These are phyloP conservation scores for Drosophila formosana DNA, from an alignment of 2,888 invertebrate species.

Conservation along the genomic window DNA sequence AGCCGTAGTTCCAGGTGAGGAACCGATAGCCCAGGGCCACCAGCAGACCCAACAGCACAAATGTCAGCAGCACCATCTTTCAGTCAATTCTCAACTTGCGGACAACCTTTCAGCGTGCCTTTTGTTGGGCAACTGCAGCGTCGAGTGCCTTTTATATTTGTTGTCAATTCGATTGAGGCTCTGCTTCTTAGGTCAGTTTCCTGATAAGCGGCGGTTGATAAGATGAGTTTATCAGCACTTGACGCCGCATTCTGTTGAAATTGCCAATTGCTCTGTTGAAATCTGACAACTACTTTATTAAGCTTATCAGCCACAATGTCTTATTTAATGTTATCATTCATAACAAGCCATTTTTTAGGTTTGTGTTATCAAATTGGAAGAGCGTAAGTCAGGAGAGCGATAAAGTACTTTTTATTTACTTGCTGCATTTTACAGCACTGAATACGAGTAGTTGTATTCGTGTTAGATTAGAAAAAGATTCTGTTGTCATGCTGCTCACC, in stretches of 20 bases:
- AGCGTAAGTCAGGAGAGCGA: neutral
- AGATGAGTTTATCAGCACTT: neutral
- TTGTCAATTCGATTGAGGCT: neutral
- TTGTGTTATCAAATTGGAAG: neutral
- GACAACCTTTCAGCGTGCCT: neutral
- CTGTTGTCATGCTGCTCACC: neutral
- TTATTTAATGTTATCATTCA: neutral
- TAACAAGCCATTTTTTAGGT: neutral
- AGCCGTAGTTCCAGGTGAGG: slow-evolving; percentile 77
- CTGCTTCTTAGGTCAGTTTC: slow-evolving; percentile 16
- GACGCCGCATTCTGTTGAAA: neutral
- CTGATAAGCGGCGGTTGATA: slow-evolving; percentile 11
- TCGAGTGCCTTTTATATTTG: neutral
- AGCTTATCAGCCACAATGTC: neutral
- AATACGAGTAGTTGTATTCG: neutral
- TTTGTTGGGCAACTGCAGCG: neutral
- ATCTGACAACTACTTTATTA: neutral
- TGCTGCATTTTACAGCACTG: neutral
- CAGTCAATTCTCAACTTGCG: neutral
- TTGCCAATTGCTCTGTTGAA: neutral
- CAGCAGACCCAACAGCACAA: slow-evolving; percentile 6
- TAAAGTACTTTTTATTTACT: neutral
- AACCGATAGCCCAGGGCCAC: slow-evolving; percentile 60
- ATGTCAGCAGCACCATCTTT: slow-evolving; percentile 5
- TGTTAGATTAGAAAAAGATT: neutral